These are phyloP conservation scores for Neogale vison DNA, from an alignment of 2,113 vertebrate species.

Conservation along the genomic window DNA sequence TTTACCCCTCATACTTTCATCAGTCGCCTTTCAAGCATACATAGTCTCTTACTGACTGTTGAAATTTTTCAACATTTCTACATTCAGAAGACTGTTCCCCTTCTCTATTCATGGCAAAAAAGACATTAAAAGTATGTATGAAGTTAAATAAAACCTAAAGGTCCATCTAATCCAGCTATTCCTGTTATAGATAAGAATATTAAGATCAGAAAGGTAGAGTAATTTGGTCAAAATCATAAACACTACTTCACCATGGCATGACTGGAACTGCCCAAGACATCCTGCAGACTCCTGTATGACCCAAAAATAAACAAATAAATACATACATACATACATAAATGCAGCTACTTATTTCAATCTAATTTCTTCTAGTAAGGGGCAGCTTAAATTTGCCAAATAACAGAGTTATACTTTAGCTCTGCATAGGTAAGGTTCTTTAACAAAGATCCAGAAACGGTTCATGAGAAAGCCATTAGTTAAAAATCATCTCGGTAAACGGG, in stretches of 20 bases:
- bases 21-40: not conserved
- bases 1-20: not conserved
- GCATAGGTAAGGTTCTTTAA: not conserved
- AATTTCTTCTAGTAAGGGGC: not conserved
- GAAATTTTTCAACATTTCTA: constrained; percentile 49
- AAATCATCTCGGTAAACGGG: not conserved
- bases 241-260: not conserved
- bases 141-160: not conserved
- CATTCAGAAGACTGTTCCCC: not conserved
- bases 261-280: not conserved
- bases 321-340: not conserved
- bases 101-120: constrained; percentile 28
- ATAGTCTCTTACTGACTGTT: not conserved
- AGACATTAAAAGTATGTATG: constrained; percentile 39
- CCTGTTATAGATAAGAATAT: not conserved
- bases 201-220: not conserved
- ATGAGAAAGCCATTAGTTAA: not conserved
- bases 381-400: constrained; percentile 38
- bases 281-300: not conserved
- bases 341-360: not conserved
- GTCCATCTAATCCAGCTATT: constrained; percentile 29
- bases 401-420: not conserved
- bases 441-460: not conserved
- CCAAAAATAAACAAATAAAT: not conserved
- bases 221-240: constrained; percentile 24